Base-by-base conservation (phyloP, 2,113 vertebrate species). In the Callospermophilus lateralis region DNA sequence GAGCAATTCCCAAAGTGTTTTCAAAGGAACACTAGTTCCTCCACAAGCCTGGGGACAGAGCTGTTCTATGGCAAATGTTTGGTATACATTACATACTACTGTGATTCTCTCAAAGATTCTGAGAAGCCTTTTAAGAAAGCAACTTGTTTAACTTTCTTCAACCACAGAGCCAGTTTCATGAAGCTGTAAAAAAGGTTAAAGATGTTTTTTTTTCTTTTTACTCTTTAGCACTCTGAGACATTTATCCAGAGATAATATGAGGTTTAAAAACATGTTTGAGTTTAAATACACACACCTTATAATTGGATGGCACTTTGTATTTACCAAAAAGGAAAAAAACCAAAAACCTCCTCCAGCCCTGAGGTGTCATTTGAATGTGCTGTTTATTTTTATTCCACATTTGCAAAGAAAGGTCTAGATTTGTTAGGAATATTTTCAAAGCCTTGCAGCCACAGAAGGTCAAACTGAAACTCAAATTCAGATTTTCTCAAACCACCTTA, bases 31-130 rank as follows among this genome's bases (percentile, higher is more conserved):
- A 28, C 20, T 4, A 8, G 8, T 63, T 34, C 32, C n/a, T 93
- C 48, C 53, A 58, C 3, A 30, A 73, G 77, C 93, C 93, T 85
- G 26, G 30, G 63, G 95, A 63, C 68, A 84, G 86, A 83, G 92
- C 12, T 70, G 51, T 63, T 53, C 85, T 32, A 17, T 63, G 61
- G 65, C 58, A 63, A 55, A 53, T 58, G 91, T 70, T 85, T 84
- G 79, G 58, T 90, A 24, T 37, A 63, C 45, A 4, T 91, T 73
- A 73, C 92, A 65, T 70, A 45, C 67, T 61, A 28, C 10, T 7
- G 8, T 5, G 32, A 84, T 86, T 88, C 63, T 93, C 34, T 12
- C 6, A 2, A 39, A 78, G 67, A 93, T 15, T 92, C 73, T 4
- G 48, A 45, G 53, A n/a, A n/a, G 58, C 42, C 37, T 45, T 79